These are phyloP conservation scores for Steatocranus sp. DNA, from an alignment of 2,797 vertebrate species.

Conservation along the genomic window DNA sequence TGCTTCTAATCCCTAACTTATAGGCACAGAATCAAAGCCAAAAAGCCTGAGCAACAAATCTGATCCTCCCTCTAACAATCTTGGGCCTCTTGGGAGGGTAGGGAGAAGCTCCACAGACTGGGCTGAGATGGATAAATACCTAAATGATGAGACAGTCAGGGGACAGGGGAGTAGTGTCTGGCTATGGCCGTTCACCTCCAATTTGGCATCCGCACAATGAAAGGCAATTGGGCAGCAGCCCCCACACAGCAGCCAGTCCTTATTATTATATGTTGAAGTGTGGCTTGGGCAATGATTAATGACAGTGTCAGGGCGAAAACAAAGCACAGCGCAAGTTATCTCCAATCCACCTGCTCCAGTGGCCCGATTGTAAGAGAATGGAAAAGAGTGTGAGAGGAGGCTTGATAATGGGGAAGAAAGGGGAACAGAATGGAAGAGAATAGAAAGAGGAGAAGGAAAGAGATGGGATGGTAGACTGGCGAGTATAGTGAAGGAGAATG, in stretches of 20 bases:
- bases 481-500: constrained; percentile 57
- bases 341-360: constrained; percentile 98
- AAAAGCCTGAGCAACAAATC: constrained; percentile 99
- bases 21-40: constrained; percentile 99
- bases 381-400: constrained; percentile 80
- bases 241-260: constrained; percentile 94
- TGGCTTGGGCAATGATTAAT: constrained; percentile 99
- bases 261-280: constrained; percentile 99
- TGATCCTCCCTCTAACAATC: constrained; percentile 96
- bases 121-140: constrained; percentile 99
- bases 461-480: constrained; percentile 64
- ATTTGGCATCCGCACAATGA: constrained; percentile 96
- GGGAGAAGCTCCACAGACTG: constrained; percentile 90
- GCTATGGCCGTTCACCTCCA: constrained; percentile 98
- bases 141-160: constrained; percentile 99
- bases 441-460: constrained; percentile 48
- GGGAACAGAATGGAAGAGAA: constrained; percentile 37
- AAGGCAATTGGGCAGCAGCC: constrained; percentile 98
- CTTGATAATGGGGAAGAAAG: constrained; percentile 79
- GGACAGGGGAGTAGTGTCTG: constrained; percentile 93
- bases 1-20: constrained; percentile 99
- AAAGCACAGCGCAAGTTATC: constrained; percentile 98
- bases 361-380: constrained; percentile 88
- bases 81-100: constrained; percentile 89
- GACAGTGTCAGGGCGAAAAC: constrained; percentile 96